A percentile compares a stretch with the other conserved stretches of the same genome.
Conservation (phyloP, 2,113 vertebrate species). For the Gallinago paraguaiae region DNA sequence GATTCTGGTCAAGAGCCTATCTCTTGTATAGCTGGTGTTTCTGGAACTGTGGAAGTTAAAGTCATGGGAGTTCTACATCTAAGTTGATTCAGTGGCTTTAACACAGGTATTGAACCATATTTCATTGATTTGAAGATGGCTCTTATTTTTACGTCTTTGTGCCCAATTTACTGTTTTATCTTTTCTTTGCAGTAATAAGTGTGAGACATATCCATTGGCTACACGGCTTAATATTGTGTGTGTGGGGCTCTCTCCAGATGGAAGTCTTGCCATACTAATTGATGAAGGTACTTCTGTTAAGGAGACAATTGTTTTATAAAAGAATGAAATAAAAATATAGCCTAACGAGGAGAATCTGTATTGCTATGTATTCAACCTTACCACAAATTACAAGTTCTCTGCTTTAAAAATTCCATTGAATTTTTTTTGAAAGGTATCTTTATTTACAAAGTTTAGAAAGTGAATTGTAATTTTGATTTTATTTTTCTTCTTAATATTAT, state of each 20-base stretch:
- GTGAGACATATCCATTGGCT: slow-evolving; percentile 87
- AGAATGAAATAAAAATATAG: background rate
- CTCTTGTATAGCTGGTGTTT: rapidly evolving
- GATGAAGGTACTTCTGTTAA: slow-evolving; percentile 86
- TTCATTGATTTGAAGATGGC: rapidly evolving
- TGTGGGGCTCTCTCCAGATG: slow-evolving; percentile 90
- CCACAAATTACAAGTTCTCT: background rate
- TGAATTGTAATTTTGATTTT: background rate
- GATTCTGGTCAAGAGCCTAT: background rate
- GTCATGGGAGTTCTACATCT: rapidly evolving
- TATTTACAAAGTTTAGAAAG: background rate
- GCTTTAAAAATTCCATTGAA: background rate
- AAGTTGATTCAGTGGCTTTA: background rate
- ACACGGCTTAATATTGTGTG: slow-evolving; percentile 87
- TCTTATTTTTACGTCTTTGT: background rate
- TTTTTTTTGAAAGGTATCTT: background rate
- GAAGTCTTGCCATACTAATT: slow-evolving; percentile 85
- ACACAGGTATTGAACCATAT: rapidly evolving
- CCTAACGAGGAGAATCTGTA: background rate
- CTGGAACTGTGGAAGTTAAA: background rate
- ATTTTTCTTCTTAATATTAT: background rate
- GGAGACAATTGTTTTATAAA: background rate
- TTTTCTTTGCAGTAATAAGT: slow-evolving; percentile 84
- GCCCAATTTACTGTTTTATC: background rate
- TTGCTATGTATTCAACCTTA: background rate